A percentile compares a stretch with the other conserved stretches of the same genome.
Evolutionary conservation across 1,140 invertebrate species (phyloP).

Genomic region (Danaus melanippus): DNA sequence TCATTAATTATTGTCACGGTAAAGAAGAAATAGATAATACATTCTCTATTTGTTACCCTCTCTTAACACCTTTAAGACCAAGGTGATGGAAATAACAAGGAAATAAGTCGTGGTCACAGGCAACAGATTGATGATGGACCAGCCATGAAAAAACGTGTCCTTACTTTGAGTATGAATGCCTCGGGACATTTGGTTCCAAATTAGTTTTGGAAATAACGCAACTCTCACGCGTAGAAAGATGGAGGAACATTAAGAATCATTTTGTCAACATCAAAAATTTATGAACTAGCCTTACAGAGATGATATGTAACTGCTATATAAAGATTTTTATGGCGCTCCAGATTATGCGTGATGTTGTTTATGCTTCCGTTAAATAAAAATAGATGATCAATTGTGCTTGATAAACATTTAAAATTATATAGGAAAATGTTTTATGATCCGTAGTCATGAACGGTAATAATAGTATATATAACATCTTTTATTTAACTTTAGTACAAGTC

Average conservation of each 20-base stretch:
- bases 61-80: constrained; percentile 50
- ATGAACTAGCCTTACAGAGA: constrained; percentile 41
- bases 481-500: constrained; percentile 28
- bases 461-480: constrained; percentile 4
- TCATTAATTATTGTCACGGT: constrained; percentile 71
- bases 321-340: constrained; percentile 47
- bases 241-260: constrained; percentile 61
- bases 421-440: no score
- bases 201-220: constrained; percentile 52
- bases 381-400: constrained; percentile 24
- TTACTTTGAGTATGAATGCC: constrained; percentile 54
- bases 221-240: constrained; percentile 42
- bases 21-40: constrained; percentile 70
- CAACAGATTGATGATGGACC: constrained; percentile 62
- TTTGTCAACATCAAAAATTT: constrained; percentile 66
- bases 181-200: constrained; percentile 45
- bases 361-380: constrained; percentile 47
- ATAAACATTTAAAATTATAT: background rate
- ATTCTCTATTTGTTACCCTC: constrained; percentile 63
- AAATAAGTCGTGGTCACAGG: constrained; percentile 52
- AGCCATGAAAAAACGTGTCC: constrained; percentile 58
- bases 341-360: constrained; percentile 44
- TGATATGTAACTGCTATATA: constrained; percentile 51
- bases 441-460: no score
- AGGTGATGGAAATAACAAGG: constrained; percentile 63